phyloP scores from a whole-genome alignment of 2,888 invertebrate genomes.

The Drosophila silvestris region DNA sequence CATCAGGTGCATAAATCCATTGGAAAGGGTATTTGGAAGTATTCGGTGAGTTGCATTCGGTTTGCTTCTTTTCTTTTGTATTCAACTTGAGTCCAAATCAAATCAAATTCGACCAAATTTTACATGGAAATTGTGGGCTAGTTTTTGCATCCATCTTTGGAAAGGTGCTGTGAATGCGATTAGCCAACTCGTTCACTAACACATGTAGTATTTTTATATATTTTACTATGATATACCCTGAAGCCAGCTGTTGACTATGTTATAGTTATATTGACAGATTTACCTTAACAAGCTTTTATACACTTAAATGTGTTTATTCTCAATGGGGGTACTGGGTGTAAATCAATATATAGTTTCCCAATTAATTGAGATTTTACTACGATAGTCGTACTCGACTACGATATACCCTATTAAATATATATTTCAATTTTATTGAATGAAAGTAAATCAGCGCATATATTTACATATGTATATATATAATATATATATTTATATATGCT shows the following conservation, averaged over 20 bases:
- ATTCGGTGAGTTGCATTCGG: neutral
- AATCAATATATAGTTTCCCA: neutral
- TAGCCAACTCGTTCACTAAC: neutral
- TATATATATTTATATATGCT: too few relatives aligned
- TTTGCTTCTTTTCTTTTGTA: too few relatives aligned
- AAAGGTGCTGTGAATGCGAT: neutral
- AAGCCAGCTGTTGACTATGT: neutral
- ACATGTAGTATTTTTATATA: neutral
- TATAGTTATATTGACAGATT: too few relatives aligned
- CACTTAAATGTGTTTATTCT: too few relatives aligned
- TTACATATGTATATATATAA: too few relatives aligned
- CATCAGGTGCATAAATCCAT: neutral
- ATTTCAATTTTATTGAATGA: too few relatives aligned
- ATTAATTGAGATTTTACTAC: neutral
- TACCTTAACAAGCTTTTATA: too few relatives aligned
- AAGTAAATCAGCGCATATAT: too few relatives aligned
- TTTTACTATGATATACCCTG: neutral
- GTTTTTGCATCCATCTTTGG: conserved; percentile 3
- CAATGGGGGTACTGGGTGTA: neutral
- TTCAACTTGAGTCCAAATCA: conserved; percentile 35
- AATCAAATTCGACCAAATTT: conserved; percentile 36
- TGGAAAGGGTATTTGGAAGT: neutral
- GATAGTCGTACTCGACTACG: too few relatives aligned
- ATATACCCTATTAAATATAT: too few relatives aligned
- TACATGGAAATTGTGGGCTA: conserved; percentile 9